Evolutionary conservation across 2,888 invertebrate species (phyloP).

Genomic region (Syritta pipiens): DNA sequence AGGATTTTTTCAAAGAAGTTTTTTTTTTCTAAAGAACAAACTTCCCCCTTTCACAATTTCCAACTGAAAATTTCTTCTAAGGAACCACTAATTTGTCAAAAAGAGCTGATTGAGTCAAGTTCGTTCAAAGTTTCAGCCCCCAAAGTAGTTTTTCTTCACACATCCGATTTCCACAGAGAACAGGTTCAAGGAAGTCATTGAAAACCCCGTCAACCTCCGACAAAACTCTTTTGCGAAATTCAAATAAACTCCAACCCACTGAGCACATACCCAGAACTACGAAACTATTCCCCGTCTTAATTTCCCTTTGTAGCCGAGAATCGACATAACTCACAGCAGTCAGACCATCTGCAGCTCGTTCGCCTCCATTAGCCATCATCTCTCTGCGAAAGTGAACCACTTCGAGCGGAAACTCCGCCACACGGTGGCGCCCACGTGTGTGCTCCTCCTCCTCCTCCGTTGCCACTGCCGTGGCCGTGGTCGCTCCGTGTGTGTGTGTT

Average conservation of each 20-base stretch:
- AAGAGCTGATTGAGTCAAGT: too few species aligned
- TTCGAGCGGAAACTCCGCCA: slow-evolving; percentile 50
- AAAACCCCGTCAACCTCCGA: slow-evolving; percentile 12
- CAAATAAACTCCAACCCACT: slow-evolving; percentile 19
- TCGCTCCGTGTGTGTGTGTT: slow-evolving; percentile 23
- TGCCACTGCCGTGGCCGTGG: not conserved
- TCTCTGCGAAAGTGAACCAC: slow-evolving; percentile 12
- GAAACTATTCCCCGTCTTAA: slow-evolving; percentile 32
- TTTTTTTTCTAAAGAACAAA: too few species aligned
- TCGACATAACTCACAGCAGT: slow-evolving; percentile 22
- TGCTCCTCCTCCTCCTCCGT: slow-evolving; percentile 4
- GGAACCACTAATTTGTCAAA: too few species aligned
- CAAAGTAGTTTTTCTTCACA: too few species aligned
- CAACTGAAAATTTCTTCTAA: too few species aligned
- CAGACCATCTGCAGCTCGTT: slow-evolving; percentile 36
- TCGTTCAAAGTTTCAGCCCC: too few species aligned
- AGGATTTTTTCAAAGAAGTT: too few species aligned
- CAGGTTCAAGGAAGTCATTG: not conserved
- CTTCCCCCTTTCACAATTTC: too few species aligned
- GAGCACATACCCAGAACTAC: too few species aligned
- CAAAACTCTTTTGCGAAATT: not conserved
- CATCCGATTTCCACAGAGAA: too few species aligned
- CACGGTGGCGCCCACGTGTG: slow-evolving; percentile 29
- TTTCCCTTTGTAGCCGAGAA: slow-evolving; percentile 41
- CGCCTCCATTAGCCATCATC: slow-evolving; percentile 26